Evolutionary conservation across 2,797 vertebrate species (phyloP), one percentile per base, ranked within the genome.

Genomic region (Eupleurogrammus muticus): DNA sequence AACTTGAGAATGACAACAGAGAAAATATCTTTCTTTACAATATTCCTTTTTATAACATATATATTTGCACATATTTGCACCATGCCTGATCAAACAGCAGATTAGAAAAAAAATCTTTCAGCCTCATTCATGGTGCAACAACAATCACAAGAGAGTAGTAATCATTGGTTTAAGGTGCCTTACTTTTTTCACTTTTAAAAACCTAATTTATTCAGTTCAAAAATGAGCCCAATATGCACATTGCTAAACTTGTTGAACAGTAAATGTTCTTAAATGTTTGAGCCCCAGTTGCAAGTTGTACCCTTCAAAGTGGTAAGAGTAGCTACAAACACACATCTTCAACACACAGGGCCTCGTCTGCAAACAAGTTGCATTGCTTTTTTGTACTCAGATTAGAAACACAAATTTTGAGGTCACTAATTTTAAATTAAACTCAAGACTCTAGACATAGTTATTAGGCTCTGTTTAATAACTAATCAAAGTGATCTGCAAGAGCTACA

Each of bases 401-500:
- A 14, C 2, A 73, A 73, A 49, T 19, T 5, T 12, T 32, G 10
- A 58, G 20, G 19, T n/a, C 34, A 6, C 12, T 42, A 54, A 60
- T 6, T 13, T 24, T 42, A 34, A 40, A 34, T 44, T 44, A 44
- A 44, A n/a, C 3, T 11, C 1, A 16, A 20, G 5, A 5, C 20
- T 44, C 9, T n/a, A 20, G 62, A 54, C 42, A 49, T 12, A 32
- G 17, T 35, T 16, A 5, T 34, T 12, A 14, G 8, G 16, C 28
- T 19, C 1, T 24, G 14, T 47, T 58, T 17, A 24, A 19, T 13
- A 50, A 44, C n/a, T 50, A 56, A 36, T 16, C 19, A 73, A 63
- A 75, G 67, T 7, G 0, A 76, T 2, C 51, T 0, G 56, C 3
- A 65, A 49, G 62, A 3, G 19, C 1, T n/a, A 89, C 85, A 88